These are phyloP conservation scores for Callaeas wilsoni DNA, from an alignment of 2,113 vertebrate species.

Conservation along the genomic window DNA sequence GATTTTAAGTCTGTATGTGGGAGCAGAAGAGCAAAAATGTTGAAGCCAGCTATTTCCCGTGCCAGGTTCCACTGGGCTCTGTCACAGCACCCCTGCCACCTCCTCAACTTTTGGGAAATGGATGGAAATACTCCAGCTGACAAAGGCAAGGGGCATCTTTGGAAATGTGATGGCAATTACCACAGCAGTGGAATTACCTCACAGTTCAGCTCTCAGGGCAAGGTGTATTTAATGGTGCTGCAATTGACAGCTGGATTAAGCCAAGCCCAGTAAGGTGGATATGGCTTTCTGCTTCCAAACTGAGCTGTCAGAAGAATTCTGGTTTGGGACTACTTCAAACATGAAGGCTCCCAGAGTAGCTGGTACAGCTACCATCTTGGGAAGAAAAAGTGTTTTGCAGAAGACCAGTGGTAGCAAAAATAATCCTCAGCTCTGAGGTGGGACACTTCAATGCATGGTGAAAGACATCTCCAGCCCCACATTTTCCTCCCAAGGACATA, in stretches of 20 bases:
- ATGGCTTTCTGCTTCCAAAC: background rate
- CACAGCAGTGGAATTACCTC: background rate
- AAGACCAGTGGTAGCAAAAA: background rate
- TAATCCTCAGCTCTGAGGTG: background rate
- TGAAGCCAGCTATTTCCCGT: background rate
- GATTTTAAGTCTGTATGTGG: background rate
- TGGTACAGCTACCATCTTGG: background rate
- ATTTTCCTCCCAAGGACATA: background rate
- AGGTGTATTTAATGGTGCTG: background rate
- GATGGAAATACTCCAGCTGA: background rate
- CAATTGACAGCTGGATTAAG: constrained; percentile 6
- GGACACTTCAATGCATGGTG: background rate
- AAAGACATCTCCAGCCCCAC: background rate
- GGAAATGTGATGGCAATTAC: background rate
- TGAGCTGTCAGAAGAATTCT: background rate
- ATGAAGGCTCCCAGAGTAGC: background rate
- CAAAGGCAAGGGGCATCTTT: background rate
- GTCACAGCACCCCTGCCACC: background rate
- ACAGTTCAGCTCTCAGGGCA: background rate
- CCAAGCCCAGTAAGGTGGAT: background rate
- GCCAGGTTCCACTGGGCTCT: background rate
- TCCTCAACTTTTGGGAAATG: background rate
- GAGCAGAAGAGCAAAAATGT: background rate
- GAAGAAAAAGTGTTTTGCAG: background rate
- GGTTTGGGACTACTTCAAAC: background rate